Base-by-base conservation (phyloP, 1,140 invertebrate species). In the Drosophila paulistorum region DNA sequence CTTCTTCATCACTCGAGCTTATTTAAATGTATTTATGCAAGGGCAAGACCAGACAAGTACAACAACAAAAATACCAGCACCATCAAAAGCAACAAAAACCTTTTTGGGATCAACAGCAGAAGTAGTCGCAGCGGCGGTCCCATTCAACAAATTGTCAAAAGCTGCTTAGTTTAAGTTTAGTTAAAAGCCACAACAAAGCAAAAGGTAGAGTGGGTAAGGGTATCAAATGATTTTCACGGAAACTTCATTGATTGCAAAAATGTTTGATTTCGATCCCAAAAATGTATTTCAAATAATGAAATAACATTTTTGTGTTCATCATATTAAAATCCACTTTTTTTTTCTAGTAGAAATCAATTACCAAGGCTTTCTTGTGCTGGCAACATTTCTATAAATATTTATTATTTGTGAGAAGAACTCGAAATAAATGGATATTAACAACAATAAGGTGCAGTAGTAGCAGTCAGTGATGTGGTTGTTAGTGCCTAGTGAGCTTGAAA, bases 1-100 rank as follows among this genome's bases (percentile, higher is more conserved):
- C 74, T 39, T 51, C 30, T 37, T 68, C 30, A 30, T 30, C 30
- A 30, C 30, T 51, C 3, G n/a, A 51, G 78, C 80, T 78, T 77
- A 89, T 87, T 87, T 89, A 83, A 89, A 87, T 87, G 84, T 79
- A 87, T 87, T 83, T 87, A 87, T 87, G 83, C 84, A 89, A 82
- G 48, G 72, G 69, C 65, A 71, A 54, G 62, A 72, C 65, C 64
- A 62, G 35, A 48, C 39, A 33, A 74, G 65, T 60, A 20, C 41
- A 64, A 26, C 23, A 64, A 17, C 23, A 70, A 42, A 26, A 39
- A 35, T 35, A 35, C 1, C 54, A 64, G 20, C 23, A 39, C 37
- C 54, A 64, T n/a, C 23, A 70, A 45, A 30, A 41, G 60, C 41
- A 63, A 51, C 45, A 51, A 51, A 20, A 51, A 20, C 9, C 45